Evolutionary conservation across 2,797 vertebrate genomes (phyloP).

Genomic region (Champsocephalus esox): DNA sequence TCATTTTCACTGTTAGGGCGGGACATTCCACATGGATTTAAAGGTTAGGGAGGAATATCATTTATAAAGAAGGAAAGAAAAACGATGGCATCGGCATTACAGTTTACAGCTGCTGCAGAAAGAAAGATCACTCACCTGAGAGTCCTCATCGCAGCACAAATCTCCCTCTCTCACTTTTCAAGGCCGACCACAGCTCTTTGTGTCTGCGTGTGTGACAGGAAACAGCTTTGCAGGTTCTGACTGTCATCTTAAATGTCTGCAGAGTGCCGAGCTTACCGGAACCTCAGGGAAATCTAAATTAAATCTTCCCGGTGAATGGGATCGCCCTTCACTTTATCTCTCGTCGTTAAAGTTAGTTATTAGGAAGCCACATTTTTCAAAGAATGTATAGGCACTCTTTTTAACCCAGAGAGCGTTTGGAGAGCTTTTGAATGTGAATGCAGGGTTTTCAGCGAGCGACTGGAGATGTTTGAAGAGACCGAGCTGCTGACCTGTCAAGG

Average conservation of each 20-base stretch:
- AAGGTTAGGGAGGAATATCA: conserved; percentile 45
- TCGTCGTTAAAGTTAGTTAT: conserved; percentile 75
- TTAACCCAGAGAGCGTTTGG: conserved; percentile 31
- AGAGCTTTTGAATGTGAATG: conserved; percentile 52
- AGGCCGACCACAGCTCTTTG: conserved; percentile 18
- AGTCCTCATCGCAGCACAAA: conserved; percentile 56
- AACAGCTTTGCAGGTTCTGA: conserved; percentile 67
- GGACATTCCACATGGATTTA: conserved; percentile 50
- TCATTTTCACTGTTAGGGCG: conserved; percentile 66
- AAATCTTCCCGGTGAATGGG: conserved; percentile 78
- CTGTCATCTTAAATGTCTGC: conserved; percentile 73
- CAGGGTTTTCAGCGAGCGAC: conserved; percentile 16
- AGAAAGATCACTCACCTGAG: conserved; percentile 48
- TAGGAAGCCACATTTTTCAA: conserved; percentile 63
- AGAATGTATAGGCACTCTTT: conserved; percentile 35
- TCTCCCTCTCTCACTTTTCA: conserved; percentile 62
- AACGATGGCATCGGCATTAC: conserved; percentile 26
- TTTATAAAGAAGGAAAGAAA: conserved; percentile 40
- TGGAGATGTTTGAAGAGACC: conserved; percentile 4
- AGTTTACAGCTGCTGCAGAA: conserved; percentile 36
- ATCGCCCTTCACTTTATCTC: conserved; percentile 66
- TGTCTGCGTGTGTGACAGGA: conserved; percentile 72
- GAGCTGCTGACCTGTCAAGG: conserved; percentile 10
- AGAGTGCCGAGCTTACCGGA: conserved; percentile 71
- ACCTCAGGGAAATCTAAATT: conserved; percentile 82